A percentile compares a stretch with the other conserved stretches of the same genome.
These are phyloP conservation scores for Oxyura jamaicensis DNA, from an alignment of 2,113 vertebrate genomes.

Conservation along the genomic window DNA sequence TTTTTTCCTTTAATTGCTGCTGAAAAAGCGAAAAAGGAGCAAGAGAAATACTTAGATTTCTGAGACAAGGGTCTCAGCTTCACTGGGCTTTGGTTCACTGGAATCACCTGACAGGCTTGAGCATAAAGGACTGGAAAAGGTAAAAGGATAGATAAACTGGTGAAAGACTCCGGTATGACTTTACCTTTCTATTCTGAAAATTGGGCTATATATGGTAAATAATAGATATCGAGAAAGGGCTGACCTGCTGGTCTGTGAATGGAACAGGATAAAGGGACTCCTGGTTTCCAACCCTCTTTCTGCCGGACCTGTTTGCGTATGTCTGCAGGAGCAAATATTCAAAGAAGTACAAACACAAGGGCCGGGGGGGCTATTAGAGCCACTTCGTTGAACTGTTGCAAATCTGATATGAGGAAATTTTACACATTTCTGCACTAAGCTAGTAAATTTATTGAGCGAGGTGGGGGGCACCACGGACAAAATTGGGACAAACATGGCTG, in stretches of 20 bases:
- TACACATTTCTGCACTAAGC: neutral
- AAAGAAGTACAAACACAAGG: neutral
- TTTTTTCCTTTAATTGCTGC: slow-evolving; percentile 45
- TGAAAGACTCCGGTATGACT: neutral
- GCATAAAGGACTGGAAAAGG: neutral
- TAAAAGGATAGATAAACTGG: slow-evolving; percentile 2
- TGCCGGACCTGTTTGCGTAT: neutral
- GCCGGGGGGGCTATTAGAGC: neutral
- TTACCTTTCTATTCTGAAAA: neutral
- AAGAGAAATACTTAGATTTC: neutral
- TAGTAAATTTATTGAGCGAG: neutral
- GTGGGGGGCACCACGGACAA: neutral
- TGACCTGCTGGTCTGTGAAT: neutral
- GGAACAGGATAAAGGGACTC: neutral
- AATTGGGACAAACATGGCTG: neutral
- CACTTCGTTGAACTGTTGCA: neutral
- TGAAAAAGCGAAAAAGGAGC: neutral
- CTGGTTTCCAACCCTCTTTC: neutral
- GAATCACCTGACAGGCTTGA: neutral
- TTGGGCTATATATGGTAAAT: neutral
- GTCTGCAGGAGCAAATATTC: neutral
- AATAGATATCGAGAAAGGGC: neutral
- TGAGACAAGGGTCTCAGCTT: neutral
- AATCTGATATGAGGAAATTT: neutral
- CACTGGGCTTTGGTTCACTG: neutral